A percentile compares a stretch with the other conserved stretches of the same genome.
Evolutionary conservation across 2,888 invertebrate species (phyloP).

Genomic region (Emmelina monodactyla): DNA sequence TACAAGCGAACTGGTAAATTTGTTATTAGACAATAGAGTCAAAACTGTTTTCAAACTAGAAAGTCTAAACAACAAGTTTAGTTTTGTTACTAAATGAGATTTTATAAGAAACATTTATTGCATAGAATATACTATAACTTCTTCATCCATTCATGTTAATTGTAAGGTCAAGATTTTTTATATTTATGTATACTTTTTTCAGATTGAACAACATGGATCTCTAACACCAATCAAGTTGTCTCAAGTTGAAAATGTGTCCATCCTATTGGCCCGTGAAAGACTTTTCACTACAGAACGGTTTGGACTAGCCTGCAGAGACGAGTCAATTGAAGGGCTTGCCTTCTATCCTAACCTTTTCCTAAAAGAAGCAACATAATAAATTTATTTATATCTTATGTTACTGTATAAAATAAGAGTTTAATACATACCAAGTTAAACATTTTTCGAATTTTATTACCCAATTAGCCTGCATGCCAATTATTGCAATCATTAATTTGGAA

Average conservation of each 20-base stretch:
- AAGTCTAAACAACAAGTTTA: too few relatives aligned
- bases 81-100: too few relatives aligned
- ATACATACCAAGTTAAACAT: too few relatives aligned
- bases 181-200: constrained; percentile 23
- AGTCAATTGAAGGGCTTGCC: constrained; percentile 91
- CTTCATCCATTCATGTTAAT: neutral
- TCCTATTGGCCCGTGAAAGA: constrained; percentile 89
- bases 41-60: too few relatives aligned
- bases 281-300: constrained; percentile 85
- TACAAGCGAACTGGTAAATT: constrained; percentile 70
- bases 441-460: too few relatives aligned
- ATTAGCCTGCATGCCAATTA: too few relatives aligned
- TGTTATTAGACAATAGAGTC: too few relatives aligned
- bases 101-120: too few relatives aligned
- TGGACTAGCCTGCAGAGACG: constrained; percentile 92
- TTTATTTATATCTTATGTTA: too few relatives aligned
- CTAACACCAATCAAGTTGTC: constrained; percentile 90
- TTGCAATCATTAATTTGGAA: too few relatives aligned
- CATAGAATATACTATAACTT: too few relatives aligned
- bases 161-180: neutral
- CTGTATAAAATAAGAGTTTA: too few relatives aligned
- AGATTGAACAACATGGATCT: constrained; percentile 73
- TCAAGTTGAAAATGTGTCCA: constrained; percentile 81
- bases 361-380: constrained; percentile 37
- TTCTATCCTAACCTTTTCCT: constrained; percentile 94